Conservation (phyloP, 2,113 vertebrate species). For the Erythrocercus mccallii region DNA sequence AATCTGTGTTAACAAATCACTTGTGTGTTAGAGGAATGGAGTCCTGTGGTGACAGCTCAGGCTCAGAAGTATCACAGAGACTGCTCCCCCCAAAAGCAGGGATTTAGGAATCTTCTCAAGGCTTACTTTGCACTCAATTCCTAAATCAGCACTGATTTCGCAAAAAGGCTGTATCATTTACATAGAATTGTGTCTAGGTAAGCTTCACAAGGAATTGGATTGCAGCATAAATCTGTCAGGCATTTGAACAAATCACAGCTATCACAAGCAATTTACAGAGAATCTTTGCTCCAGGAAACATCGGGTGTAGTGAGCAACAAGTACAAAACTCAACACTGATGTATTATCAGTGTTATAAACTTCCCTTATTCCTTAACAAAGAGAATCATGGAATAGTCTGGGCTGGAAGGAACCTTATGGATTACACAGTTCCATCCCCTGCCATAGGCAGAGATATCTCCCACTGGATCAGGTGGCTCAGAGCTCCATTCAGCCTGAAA, state of each 20-base stretch:
- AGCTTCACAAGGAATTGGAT: background rate
- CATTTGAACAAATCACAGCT: background rate
- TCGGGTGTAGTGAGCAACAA: background rate
- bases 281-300: background rate
- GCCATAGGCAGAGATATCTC: background rate
- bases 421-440: background rate
- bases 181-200: background rate
- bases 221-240: background rate
- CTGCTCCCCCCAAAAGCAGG: background rate
- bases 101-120: background rate
- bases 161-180: background rate
- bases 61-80: background rate
- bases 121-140: background rate
- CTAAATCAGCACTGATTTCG: background rate
- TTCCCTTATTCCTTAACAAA: background rate
- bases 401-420: background rate
- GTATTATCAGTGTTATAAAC: background rate
- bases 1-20: background rate
- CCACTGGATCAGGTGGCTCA: background rate
- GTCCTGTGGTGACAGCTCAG: rapidly evolving
- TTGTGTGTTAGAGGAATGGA: background rate
- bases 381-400: background rate
- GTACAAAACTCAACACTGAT: background rate
- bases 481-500: background rate
- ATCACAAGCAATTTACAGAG: background rate